Base-by-base conservation (phyloP, 2,888 invertebrate genomes). In the Schrankia costaestrigalis region DNA sequence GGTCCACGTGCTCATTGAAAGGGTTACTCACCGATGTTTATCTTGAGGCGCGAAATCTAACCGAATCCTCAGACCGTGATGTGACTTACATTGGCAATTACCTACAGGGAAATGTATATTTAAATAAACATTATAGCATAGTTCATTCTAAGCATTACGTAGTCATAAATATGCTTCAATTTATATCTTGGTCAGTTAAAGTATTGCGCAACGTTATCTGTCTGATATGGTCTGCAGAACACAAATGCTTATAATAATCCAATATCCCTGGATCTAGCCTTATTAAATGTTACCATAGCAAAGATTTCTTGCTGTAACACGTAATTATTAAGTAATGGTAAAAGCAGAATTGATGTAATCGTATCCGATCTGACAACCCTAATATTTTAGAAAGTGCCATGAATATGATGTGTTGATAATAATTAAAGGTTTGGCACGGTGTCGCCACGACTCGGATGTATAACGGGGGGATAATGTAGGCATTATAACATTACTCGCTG, bases 351-450 rank as follows among this genome's bases (percentile, higher is more conserved):
- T 24, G 35, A 26, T 29, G 24, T 29, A 31, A 41, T 40, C 23
- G 34, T 38, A 46, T 34, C 17, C n/a, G n/a, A 12, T 23, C 27
- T 54, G 76, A 17, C 79, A 82, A 65, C 84, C 83, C 86, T 79
- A 72, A 59, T 57, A 65, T 73, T 70, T 66, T 46, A 64, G 71
- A 71, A 70, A 71, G 71, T 66, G 71, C 74, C 71, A 82, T 78
- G 81, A 83, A 84, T 84, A 86, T 84, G 74, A 86, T 82, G 87
- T 86, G 87, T 86, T 87, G 85, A 85, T 86, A 84, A 87, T 87
- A 87, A 87, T 88, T 84, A 86, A 85, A 87, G 88, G 86, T 84
- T 86, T 63, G 68, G 75, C 71, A 70, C 65, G 63, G 72, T 78
- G 82, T 82, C 78, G 78, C 70, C 71, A 65, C 66, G 70, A 60